Evolutionary conservation across 2,113 vertebrate genomes (phyloP).

Genomic region (Probosciger aterrimus): DNA sequence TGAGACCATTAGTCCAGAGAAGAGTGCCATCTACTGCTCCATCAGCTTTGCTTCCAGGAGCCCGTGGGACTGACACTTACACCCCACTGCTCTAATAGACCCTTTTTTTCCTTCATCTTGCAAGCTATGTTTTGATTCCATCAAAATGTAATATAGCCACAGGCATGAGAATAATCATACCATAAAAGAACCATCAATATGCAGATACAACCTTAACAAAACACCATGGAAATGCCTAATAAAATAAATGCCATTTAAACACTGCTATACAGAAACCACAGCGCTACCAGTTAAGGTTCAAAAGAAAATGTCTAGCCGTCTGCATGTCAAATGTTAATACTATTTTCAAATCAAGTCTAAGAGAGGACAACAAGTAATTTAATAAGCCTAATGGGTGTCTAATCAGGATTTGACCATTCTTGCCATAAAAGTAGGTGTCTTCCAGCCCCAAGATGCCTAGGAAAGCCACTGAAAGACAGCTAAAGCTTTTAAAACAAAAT

Average conservation of each 20-base stretch:
- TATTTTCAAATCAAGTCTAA: conserved; percentile 22
- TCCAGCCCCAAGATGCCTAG: neutral
- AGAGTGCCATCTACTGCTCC: neutral
- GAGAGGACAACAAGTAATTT: neutral
- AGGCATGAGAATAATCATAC: neutral
- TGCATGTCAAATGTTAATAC: neutral
- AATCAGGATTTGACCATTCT: neutral
- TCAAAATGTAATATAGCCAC: neutral
- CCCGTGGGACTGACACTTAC: neutral
- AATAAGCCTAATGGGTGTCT: neutral
- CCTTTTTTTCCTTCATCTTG: neutral
- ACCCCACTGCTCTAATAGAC: neutral
- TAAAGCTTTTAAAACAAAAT: neutral
- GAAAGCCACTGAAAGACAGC: neutral
- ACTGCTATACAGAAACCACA: neutral
- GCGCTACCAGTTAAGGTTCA: neutral
- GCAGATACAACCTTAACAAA: conserved; percentile 12
- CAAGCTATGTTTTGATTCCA: neutral
- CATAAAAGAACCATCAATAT: neutral
- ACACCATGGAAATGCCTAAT: neutral
- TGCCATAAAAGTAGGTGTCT: neutral
- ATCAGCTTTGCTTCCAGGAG: neutral
- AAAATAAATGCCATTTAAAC: neutral
- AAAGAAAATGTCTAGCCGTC: neutral
- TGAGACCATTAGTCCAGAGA: neutral